Evolutionary conservation across 2,888 invertebrate species (phyloP).

Genomic region (Drosophila barbarae): DNA sequence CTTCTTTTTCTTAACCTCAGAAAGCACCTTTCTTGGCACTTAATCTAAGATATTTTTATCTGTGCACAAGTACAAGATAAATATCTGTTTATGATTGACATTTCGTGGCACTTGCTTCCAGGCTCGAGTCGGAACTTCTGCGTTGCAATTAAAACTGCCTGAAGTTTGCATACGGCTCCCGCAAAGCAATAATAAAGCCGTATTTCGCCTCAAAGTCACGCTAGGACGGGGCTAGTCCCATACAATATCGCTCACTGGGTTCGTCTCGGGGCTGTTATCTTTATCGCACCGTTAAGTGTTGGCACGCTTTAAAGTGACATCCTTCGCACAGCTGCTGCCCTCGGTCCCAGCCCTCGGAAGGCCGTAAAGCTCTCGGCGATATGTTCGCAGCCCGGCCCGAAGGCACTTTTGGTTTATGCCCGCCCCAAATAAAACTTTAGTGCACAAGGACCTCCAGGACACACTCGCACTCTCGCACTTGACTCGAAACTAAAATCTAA

Average conservation of each 20-base stretch:
- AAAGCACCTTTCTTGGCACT: not conserved
- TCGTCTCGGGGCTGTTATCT: conserved; percentile 43
- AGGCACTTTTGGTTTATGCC: conserved; percentile 72
- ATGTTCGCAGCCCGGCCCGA: conserved; percentile 61
- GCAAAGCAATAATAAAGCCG: conserved; percentile 6
- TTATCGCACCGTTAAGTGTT: conserved; percentile 67
- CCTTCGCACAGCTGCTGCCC: conserved; percentile 32
- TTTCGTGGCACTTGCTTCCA: conserved; percentile 31
- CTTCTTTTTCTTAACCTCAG: not conserved
- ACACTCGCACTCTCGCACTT: conserved; percentile 53
- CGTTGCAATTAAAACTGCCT: conserved; percentile 61
- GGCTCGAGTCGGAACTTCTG: conserved; percentile 27
- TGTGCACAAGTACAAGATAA: not conserved
- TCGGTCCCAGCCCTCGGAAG: conserved; percentile 3
- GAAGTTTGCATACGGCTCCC: conserved; percentile 13
- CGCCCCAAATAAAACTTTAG: conserved; percentile 66
- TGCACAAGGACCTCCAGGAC: conserved; percentile 43
- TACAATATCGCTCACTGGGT: not conserved
- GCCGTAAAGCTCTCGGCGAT: conserved; percentile 50
- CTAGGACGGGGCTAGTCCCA: not conserved
- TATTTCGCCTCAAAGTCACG: conserved; percentile 15
- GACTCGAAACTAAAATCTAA: conserved; percentile 75
- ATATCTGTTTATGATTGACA: conserved; percentile 61
- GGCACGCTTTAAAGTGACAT: conserved; percentile 64
- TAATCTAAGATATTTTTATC: not conserved